phyloP scores from a whole-genome alignment of 2,888 invertebrate genomes.

The Acleris sparsana region DNA sequence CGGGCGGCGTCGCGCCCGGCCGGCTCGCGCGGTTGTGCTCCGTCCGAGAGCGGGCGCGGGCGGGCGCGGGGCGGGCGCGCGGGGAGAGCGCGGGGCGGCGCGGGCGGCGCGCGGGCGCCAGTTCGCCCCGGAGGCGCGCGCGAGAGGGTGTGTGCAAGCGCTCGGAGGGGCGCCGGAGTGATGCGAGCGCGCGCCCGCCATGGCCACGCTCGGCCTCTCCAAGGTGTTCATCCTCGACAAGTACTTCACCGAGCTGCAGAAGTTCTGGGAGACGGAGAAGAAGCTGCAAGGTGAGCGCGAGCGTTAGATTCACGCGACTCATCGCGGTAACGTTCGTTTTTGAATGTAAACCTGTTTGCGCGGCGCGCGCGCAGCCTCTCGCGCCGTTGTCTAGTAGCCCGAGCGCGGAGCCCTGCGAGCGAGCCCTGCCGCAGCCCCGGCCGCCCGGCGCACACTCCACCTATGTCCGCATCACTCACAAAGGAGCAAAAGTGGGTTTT shows the following conservation, averaged over 20 bases:
- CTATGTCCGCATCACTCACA: too few relatives aligned
- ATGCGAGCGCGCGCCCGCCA: conserved; percentile 82
- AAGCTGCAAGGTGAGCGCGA: conserved; percentile 93
- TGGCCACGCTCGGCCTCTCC: conserved; percentile 98
- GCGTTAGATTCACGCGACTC: conserved; percentile 39
- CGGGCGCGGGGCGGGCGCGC: neutral
- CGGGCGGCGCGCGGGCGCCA: conserved; percentile 42
- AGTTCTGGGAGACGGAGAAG: conserved; percentile 98
- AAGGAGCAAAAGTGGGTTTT: too few relatives aligned
- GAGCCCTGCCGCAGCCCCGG: neutral
- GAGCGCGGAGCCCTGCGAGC: neutral
- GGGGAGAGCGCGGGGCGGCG: conserved; percentile 35
- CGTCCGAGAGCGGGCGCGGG: conserved; percentile 3
- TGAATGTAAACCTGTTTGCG: conserved; percentile 31
- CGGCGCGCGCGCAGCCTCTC: conserved; percentile 1
- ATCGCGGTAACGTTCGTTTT: conserved; percentile 39
- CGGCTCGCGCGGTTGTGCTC: too few relatives aligned
- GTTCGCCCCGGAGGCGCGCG: conserved; percentile 56
- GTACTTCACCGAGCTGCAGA: conserved; percentile 97
- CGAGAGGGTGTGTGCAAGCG: conserved; percentile 61
- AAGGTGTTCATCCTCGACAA: conserved; percentile 99
- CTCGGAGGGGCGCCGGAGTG: conserved; percentile 69
- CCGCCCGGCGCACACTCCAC: neutral
- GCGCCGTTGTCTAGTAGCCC: conserved; percentile 15
- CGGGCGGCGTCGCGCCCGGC: neutral